Conservation (phyloP, 1,140 invertebrate species). For the Archivesica marissinica region DNA sequence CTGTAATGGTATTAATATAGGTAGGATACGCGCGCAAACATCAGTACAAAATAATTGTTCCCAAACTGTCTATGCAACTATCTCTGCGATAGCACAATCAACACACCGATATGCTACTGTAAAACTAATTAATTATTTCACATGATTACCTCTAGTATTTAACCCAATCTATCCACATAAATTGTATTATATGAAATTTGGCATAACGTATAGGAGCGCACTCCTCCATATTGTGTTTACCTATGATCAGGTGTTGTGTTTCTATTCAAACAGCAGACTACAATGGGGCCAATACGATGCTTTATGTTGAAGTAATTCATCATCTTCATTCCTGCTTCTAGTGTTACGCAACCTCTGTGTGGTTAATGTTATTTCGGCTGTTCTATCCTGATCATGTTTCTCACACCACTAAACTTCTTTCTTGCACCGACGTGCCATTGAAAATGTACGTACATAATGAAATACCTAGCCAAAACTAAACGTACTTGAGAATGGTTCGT, state of each 20-base stretch:
- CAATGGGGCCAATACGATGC: constrained; percentile 8
- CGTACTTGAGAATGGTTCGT: no score
- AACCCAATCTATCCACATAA: background rate
- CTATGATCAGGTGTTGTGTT: constrained; percentile 4
- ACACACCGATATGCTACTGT: background rate
- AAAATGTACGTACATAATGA: background rate
- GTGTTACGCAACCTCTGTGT: constrained; percentile 8
- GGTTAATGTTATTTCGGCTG: constrained; percentile 15
- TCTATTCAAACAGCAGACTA: background rate
- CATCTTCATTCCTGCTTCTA: background rate
- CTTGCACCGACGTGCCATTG: constrained; percentile 8
- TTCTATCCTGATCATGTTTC: background rate
- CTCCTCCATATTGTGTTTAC: background rate
- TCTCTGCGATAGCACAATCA: background rate
- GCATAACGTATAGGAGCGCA: background rate
- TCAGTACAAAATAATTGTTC: constrained; percentile 15
- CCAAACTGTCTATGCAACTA: background rate
- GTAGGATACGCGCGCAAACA: background rate
- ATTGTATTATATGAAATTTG: constrained; percentile 41
- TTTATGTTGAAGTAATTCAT: constrained; percentile 13
- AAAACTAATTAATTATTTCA: constrained; percentile 58
- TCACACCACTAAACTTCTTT: constrained; percentile 14
- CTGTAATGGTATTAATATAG: background rate
- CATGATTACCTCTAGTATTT: constrained; percentile 42
- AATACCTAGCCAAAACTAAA: no score